Conservation (phyloP, 2,113 vertebrate species). For the Pseudorasbora parva region DNA sequence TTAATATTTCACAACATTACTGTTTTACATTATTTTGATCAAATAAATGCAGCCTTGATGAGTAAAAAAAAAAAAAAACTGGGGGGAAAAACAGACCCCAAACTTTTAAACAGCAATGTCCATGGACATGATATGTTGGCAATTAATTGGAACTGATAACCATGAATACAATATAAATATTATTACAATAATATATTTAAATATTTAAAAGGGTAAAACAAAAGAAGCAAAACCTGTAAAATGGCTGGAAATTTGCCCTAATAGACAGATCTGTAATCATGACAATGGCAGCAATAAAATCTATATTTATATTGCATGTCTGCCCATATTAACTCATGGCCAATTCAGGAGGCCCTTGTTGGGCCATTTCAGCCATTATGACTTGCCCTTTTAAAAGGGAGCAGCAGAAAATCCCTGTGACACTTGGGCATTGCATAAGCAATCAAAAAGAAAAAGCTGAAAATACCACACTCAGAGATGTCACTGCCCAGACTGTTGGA, state of each 20-base stretch:
- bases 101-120: no score
- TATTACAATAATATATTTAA: neutral
- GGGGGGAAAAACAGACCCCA: no score
- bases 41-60: neutral
- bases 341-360: neutral
- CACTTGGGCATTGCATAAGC: constrained; percentile 36
- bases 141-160: neutral
- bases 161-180: neutral
- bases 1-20: neutral
- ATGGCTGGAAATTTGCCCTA: neutral
- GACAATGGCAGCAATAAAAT: neutral
- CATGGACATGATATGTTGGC: neutral
- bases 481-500: constrained; percentile 23
- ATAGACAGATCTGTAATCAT: neutral
- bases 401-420: constrained; percentile 21
- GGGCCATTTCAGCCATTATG: constrained; percentile 14
- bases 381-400: constrained; percentile 23
- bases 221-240: neutral
- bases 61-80: neutral
- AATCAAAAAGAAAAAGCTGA: constrained; percentile 29
- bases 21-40: neutral
- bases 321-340: neutral
- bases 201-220: neutral
- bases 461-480: constrained; percentile 10
- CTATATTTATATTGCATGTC: neutral